Evolutionary conservation across 2,113 vertebrate species (phyloP).

Genomic region (Calyptomena viridis): DNA sequence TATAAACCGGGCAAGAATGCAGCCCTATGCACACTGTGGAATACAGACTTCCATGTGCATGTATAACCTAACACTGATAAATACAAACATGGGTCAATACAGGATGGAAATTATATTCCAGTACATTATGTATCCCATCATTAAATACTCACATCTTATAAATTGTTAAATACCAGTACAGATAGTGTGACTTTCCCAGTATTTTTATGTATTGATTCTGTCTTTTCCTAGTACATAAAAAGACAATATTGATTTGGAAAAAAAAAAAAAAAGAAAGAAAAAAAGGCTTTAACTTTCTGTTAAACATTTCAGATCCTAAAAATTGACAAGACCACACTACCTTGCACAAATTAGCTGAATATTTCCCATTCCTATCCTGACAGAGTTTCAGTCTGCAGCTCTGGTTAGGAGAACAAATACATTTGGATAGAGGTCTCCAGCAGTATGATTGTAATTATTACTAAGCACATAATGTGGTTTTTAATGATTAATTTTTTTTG

Average conservation of each 20-base stretch:
- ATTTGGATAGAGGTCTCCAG: background rate
- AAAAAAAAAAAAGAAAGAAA: no score
- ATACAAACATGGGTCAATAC: background rate
- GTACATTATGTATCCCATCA: background rate
- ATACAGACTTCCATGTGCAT: background rate
- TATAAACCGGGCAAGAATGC: background rate
- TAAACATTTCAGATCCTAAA: background rate
- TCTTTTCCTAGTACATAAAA: background rate
- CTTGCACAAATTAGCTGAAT: background rate
- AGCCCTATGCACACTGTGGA: background rate
- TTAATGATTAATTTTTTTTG: background rate
- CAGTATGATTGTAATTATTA: background rate
- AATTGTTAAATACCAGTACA: background rate
- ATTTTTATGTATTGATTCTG: background rate
- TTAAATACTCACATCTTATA: background rate
- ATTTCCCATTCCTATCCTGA: background rate
- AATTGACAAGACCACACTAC: background rate
- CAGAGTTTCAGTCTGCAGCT: background rate
- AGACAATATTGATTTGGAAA: background rate
- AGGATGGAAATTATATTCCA: background rate
- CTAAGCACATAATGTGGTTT: background rate
- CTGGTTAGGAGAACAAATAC: background rate
- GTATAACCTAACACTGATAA: background rate
- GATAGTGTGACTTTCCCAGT: background rate
- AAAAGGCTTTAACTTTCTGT: background rate